A percentile compares a stretch with the other conserved stretches of the same genome.
These are phyloP conservation scores for Zophobas morio DNA, from an alignment of 1,140 invertebrate genomes.

Conservation along the genomic window DNA sequence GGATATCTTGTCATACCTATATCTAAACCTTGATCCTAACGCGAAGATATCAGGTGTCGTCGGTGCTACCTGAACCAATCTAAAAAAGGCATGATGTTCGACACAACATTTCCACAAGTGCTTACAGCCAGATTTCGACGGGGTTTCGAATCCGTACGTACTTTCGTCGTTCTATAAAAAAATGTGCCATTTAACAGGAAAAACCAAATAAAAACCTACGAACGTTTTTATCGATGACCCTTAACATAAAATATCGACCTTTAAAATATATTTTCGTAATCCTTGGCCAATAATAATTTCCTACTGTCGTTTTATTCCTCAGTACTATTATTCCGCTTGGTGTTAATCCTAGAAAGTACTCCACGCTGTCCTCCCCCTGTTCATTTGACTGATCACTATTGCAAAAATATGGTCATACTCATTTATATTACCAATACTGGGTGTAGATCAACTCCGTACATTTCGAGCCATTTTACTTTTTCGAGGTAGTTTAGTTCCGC, in stretches of 20 bases:
- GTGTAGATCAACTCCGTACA: constrained; percentile 98
- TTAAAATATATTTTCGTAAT: constrained; percentile 97
- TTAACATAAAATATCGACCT: constrained; percentile 95
- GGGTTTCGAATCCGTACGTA: constrained; percentile 95
- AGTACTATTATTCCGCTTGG: constrained; percentile 97
- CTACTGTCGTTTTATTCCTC: constrained; percentile 96
- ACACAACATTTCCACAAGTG: constrained; percentile 99
- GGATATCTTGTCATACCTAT: constrained; percentile 70
- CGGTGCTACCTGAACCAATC: constrained; percentile 85
- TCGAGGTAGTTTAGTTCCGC: constrained; percentile 94
- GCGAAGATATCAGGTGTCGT: constrained; percentile 80
- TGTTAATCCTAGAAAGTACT: constrained; percentile 97
- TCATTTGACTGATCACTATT: constrained; percentile 60
- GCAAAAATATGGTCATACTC: constrained; percentile 2
- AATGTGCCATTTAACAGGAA: constrained; percentile 7
- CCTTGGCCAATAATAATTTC: constrained; percentile 99
- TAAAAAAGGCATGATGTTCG: constrained; percentile 98
- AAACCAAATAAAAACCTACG: constrained; percentile 67
- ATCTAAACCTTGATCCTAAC: constrained; percentile 79
- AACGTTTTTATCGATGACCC: constrained; percentile 96
- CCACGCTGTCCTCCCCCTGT: constrained; percentile 97
- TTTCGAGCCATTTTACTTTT: constrained; percentile 95
- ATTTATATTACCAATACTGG: constrained; percentile 80
- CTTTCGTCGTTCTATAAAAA: constrained; percentile 89
- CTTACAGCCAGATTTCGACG: constrained; percentile 95